Evolutionary conservation across 2,888 invertebrate genomes (phyloP).

Genomic region (Rambutsinella grinnellia): DNA sequence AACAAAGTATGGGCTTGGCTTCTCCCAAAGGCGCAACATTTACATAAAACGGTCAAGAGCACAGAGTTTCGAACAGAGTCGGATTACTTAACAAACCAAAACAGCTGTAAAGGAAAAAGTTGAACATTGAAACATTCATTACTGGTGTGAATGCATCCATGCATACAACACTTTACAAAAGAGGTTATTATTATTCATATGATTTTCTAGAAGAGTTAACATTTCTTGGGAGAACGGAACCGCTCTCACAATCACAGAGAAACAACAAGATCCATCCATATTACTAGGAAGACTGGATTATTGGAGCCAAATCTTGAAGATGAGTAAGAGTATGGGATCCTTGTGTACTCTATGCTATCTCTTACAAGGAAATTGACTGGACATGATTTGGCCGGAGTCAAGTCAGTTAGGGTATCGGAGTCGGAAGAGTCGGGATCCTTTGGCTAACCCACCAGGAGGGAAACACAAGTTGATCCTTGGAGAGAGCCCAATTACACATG

Average conservation of each 20-base stretch:
- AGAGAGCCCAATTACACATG: slow-evolving; percentile 66
- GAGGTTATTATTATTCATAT: slow-evolving; percentile 38
- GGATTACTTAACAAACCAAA: slow-evolving; percentile 49
- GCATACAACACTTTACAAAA: slow-evolving; percentile 25
- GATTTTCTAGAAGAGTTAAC: slow-evolving; percentile 34
- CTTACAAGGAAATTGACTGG: slow-evolving; percentile 50
- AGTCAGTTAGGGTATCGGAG: slow-evolving; percentile 48
- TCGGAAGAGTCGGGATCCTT: slow-evolving; percentile 62
- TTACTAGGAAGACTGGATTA: neutral
- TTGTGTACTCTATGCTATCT: neutral
- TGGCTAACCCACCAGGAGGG: slow-evolving; percentile 64
- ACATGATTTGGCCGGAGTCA: slow-evolving; percentile 64
- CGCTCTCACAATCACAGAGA: too few relatives aligned
- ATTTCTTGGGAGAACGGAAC: slow-evolving; percentile 8
- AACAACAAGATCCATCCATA: neutral
- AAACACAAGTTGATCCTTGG: slow-evolving; percentile 49
- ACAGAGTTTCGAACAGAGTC: slow-evolving; percentile 10
- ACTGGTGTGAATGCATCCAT: slow-evolving; percentile 47
- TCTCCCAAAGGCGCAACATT: neutral
- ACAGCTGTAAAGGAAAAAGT: slow-evolving; percentile 34
- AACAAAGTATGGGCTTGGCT: slow-evolving; percentile 51
- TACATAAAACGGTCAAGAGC: neutral
- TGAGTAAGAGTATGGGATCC: too few relatives aligned
- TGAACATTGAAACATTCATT: slow-evolving; percentile 42
- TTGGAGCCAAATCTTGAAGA: neutral